Evolutionary conservation across 2,797 vertebrate species (phyloP).

Genomic region (Gambusia yucatana): DNA sequence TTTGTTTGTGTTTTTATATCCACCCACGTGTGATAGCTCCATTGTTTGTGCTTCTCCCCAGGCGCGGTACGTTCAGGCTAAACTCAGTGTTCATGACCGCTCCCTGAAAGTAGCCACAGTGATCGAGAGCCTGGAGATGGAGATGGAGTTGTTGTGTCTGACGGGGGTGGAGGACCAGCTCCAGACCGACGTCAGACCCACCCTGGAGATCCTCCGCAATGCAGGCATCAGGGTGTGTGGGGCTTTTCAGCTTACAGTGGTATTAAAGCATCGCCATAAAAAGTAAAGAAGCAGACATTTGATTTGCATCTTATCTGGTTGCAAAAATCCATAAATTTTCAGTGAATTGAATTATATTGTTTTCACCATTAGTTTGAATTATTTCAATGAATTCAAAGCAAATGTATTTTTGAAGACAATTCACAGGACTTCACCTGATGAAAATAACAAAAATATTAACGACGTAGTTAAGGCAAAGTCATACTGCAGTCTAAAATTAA

Average conservation of each 20-base stretch:
- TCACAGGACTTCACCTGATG: background rate
- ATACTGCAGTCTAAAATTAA: background rate
- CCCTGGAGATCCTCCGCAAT: slow-evolving; percentile 94
- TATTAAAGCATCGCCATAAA: background rate
- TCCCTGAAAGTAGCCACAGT: slow-evolving; percentile 97
- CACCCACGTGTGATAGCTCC: slow-evolving; percentile 7
- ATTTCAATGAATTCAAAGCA: background rate
- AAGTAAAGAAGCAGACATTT: background rate
- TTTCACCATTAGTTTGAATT: background rate
- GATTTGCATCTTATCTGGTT: background rate
- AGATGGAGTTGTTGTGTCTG: slow-evolving; percentile 97
- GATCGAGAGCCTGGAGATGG: slow-evolving; percentile 98
- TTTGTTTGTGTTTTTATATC: slow-evolving; percentile 5
- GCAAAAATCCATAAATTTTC: background rate
- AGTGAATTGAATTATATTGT: background rate
- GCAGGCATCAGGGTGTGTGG: slow-evolving; percentile 94
- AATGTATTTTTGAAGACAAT: background rate
- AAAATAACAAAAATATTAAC: background rate
- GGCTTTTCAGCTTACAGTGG: slow-evolving; percentile 5
- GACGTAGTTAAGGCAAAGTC: background rate
- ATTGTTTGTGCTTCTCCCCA: slow-evolving; percentile 53
- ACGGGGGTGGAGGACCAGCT: slow-evolving; percentile 97
- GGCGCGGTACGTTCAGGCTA: slow-evolving; percentile 95
- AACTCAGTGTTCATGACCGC: slow-evolving; percentile 96
- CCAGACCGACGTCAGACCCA: slow-evolving; percentile 93